These are phyloP conservation scores for Agrypnus murinus DNA, from an alignment of 2,888 invertebrate species.

Conservation along the genomic window DNA sequence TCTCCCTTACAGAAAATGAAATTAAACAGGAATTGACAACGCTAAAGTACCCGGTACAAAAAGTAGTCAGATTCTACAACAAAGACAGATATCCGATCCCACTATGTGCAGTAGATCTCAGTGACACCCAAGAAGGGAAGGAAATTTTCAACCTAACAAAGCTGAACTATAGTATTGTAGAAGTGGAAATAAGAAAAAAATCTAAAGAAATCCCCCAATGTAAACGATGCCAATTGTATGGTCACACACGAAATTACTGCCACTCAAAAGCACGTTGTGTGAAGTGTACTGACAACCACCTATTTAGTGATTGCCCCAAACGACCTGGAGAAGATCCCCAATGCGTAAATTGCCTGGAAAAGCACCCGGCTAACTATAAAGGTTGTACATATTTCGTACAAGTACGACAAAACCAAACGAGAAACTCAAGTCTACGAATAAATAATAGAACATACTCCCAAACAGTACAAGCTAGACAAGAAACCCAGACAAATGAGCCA, in stretches of 20 bases:
- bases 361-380: neutral
- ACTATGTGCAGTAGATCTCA: too few species aligned
- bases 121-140: too few species aligned
- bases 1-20: conserved; percentile 17
- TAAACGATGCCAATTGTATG: conserved; percentile 16
- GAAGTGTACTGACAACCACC: conserved; percentile 24
- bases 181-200: conserved; percentile 4
- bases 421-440: neutral
- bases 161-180: neutral
- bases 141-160: too few species aligned
- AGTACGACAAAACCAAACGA: conserved; percentile 7
- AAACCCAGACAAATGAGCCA: neutral
- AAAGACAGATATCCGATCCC: too few species aligned
- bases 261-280: conserved; percentile 19
- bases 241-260: conserved; percentile 20
- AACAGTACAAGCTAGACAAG: neutral
- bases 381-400: neutral
- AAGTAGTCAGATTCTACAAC: too few species aligned
- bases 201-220: too few species aligned
- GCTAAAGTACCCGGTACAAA: too few species aligned
- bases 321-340: neutral
- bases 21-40: conserved; percentile 25
- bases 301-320: conserved; percentile 3
- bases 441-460: neutral
- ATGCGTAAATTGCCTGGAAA: too few species aligned